Evolutionary conservation across 2,797 vertebrate genomes (phyloP).

Genomic region (Scarus forsteni): DNA sequence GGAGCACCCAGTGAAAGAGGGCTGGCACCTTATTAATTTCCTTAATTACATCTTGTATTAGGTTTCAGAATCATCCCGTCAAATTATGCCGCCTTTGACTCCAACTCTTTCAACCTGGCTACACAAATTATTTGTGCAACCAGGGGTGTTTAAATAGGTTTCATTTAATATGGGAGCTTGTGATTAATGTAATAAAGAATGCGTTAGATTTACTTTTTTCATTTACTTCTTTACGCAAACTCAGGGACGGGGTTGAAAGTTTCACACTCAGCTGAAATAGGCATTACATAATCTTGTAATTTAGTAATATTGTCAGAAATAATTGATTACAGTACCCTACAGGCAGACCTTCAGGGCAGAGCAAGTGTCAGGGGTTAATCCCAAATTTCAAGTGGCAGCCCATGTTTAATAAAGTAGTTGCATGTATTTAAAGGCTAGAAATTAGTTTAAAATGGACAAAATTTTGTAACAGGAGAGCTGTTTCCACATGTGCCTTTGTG

Average conservation of each 20-base stretch:
- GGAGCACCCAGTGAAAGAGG: constrained; percentile 77
- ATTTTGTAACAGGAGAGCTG: no score
- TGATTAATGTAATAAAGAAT: constrained; percentile 70
- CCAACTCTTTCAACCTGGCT: constrained; percentile 79
- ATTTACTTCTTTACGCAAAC: constrained; percentile 15
- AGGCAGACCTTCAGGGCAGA: not conserved
- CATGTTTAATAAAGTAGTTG: no score
- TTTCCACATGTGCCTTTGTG: no score
- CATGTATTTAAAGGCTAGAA: no score
- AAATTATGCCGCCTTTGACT: constrained; percentile 85
- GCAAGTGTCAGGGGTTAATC: no score
- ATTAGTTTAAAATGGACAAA: no score
- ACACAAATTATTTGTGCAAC: constrained; percentile 82
- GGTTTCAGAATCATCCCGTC: constrained; percentile 81
- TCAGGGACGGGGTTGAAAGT: constrained; percentile 7
- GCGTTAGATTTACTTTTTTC: constrained; percentile 21
- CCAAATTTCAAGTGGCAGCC: no score
- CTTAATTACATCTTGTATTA: constrained; percentile 88
- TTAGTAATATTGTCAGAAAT: not conserved
- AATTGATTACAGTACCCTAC: not conserved
- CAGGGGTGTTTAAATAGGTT: constrained; percentile 73
- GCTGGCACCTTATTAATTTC: constrained; percentile 88
- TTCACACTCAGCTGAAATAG: not conserved
- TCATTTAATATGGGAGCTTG: constrained; percentile 67
- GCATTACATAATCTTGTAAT: not conserved